Evolutionary conservation across 1,140 invertebrate species (phyloP).

Genomic region (Drosophila paulistorum): DNA sequence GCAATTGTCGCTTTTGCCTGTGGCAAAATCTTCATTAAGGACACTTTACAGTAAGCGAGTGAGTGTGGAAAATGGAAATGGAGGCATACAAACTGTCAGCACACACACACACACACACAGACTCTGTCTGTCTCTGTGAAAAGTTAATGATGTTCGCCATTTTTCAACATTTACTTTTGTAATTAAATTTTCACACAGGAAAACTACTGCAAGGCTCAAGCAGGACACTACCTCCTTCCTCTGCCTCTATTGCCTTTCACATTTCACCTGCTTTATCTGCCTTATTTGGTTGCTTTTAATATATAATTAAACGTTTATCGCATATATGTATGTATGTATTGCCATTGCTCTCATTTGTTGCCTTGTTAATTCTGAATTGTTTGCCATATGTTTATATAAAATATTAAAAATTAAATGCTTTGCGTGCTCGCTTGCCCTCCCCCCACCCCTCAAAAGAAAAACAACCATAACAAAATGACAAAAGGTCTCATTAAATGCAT

Average conservation of each 20-base stretch:
- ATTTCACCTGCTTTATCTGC: background rate
- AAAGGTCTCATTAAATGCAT: constrained; percentile 37
- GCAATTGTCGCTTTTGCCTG: constrained; percentile 26
- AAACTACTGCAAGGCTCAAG: constrained; percentile 40
- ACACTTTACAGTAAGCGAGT: constrained; percentile 7
- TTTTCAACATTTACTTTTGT: constrained; percentile 65
- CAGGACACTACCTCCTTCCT: background rate
- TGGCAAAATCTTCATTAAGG: constrained; percentile 20
- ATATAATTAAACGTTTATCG: constrained; percentile 63
- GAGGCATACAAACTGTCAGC: background rate
- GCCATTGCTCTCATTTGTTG: background rate
- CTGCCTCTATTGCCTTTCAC: background rate
- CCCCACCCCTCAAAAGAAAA: too few species aligned
- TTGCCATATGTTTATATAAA: constrained; percentile 38
- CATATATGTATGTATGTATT: background rate
- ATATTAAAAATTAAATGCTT: constrained; percentile 39
- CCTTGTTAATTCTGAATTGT: constrained; percentile 39
- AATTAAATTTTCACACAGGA: constrained; percentile 60
- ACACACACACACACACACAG: background rate
- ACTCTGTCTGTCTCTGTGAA: constrained; percentile 17
- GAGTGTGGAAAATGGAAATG: background rate
- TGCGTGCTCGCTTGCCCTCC: background rate
- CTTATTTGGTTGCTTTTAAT: constrained; percentile 44
- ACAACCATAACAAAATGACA: background rate
- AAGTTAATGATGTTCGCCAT: constrained; percentile 65